Conservation (phyloP, 2,888 invertebrate species). For the Drosophila lacicola region DNA sequence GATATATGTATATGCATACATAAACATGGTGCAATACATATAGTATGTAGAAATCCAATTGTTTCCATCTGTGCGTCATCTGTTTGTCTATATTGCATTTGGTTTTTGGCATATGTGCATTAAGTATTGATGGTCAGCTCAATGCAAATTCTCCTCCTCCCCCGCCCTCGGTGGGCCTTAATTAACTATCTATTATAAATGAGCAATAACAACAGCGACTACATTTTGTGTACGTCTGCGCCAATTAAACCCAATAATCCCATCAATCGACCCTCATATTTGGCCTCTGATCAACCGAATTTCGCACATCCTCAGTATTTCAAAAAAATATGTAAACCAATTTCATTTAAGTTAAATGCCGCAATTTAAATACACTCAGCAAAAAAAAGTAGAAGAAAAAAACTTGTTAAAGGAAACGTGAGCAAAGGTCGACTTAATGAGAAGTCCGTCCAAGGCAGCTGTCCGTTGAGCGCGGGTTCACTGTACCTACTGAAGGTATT, state of each 20-base stretch:
- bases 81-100: conserved; percentile 30
- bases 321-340: background rate
- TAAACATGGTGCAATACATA: background rate
- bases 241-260: conserved; percentile 12
- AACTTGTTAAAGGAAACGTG: too few species aligned
- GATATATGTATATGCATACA: background rate
- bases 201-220: background rate
- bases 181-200: conserved; percentile 28
- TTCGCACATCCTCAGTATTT: background rate
- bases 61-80: conserved; percentile 37
- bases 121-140: conserved; percentile 8
- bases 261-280: conserved; percentile 1
- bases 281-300: background rate
- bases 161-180: conserved; percentile 1
- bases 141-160: background rate
- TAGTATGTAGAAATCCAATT: conserved; percentile 15
- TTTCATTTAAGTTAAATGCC: too few species aligned
- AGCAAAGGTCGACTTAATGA: too few species aligned
- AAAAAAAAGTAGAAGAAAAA: too few species aligned
- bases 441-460: too few species aligned
- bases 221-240: background rate
- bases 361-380: too few species aligned
- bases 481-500: too few species aligned
- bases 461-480: too few species aligned
- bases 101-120: conserved; percentile 9